Base-by-base conservation (phyloP, 2,797 vertebrate genomes). In the Acrossocheilus fasciatus region DNA sequence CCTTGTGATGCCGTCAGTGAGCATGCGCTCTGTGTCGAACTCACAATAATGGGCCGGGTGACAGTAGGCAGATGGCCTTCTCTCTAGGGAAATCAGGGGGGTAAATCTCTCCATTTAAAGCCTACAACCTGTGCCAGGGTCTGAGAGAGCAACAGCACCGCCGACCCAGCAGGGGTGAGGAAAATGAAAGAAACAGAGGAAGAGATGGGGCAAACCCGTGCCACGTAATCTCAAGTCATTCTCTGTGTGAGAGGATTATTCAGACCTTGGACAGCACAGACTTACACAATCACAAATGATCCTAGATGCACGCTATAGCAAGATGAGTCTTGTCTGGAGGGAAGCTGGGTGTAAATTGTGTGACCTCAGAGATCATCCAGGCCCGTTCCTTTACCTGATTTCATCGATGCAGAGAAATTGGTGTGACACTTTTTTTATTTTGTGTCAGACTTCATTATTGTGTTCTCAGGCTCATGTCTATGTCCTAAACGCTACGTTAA, bases 51-150 rank as follows among this genome's bases (percentile, higher is more conserved):
- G 88, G 90, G 86, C 88, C 9, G 77, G 88, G 86, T 91, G 91
- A 88, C 90, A 88, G 87, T 73, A 89, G 91, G 90, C 92, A 93
- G 91, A 93, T 94, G 93, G 93, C 89, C 45, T 18, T 82, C 86
- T 91, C 92, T 89, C 86, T 62, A 83, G 92, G 92, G 92, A 91
- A 91, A 92, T 88, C 91, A 91, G 83, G 84, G 84, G 88, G 92
- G 83, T 90, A 92, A 93, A 93, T 93, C 91, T 91, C 90, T 92
- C 85, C 91, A 91, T 93, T 94, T 93, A 93, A 90, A 88, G 87
- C 82, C 70, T 70, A 82, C 83, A 83, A 86, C 87, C 81, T 89
- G 89, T 75, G 90, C 90, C 91, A 89, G 87, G 85, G 77, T 88
- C 34, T 69, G 74, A 54, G 83, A 78, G 81, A 86, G 82, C 87